These are phyloP conservation scores for Andrena cerasifolii DNA, from an alignment of 1,140 invertebrate genomes.

Conservation along the genomic window DNA sequence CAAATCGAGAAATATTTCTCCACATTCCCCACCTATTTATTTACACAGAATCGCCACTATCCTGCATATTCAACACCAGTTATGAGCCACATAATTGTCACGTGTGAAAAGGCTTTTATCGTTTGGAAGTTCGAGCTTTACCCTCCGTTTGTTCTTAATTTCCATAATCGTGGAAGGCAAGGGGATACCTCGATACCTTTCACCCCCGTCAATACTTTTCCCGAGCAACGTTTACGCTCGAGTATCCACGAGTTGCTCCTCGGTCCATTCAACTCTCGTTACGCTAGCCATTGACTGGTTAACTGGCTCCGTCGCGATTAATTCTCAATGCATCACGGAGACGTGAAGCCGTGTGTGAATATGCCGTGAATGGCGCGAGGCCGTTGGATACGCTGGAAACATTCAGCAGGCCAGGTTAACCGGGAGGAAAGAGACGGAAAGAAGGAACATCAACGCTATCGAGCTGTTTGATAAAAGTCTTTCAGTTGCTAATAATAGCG, in stretches of 20 bases:
- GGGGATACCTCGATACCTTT: neutral
- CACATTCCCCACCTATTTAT: too few species aligned
- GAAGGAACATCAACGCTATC: neutral
- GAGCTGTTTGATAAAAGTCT: slow-evolving; percentile 7
- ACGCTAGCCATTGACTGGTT: slow-evolving; percentile 50
- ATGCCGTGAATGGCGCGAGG: slow-evolving; percentile 6
- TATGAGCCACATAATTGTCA: too few species aligned
- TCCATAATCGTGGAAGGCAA: neutral
- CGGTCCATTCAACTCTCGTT: slow-evolving; percentile 60
- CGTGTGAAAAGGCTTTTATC: too few species aligned
- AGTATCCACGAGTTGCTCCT: neutral
- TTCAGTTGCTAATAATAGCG: neutral
- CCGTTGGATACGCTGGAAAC: neutral
- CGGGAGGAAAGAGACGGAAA: neutral
- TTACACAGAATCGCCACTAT: too few species aligned
- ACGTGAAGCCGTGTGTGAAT: slow-evolving; percentile 36
- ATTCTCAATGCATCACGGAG: slow-evolving; percentile 41
- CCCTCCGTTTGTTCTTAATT: too few species aligned
- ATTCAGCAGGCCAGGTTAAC: neutral
- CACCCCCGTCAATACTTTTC: slow-evolving; percentile 44
- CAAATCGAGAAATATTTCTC: too few species aligned
- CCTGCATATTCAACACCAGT: too few species aligned
- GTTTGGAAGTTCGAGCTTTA: too few species aligned
- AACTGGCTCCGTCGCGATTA: slow-evolving; percentile 43
- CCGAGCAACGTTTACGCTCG: slow-evolving; percentile 6